A percentile compares a stretch with the other conserved stretches of the same genome.
These are phyloP conservation scores for Camelus bactrianus DNA, from an alignment of 2,113 vertebrate species.

Conservation along the genomic window DNA sequence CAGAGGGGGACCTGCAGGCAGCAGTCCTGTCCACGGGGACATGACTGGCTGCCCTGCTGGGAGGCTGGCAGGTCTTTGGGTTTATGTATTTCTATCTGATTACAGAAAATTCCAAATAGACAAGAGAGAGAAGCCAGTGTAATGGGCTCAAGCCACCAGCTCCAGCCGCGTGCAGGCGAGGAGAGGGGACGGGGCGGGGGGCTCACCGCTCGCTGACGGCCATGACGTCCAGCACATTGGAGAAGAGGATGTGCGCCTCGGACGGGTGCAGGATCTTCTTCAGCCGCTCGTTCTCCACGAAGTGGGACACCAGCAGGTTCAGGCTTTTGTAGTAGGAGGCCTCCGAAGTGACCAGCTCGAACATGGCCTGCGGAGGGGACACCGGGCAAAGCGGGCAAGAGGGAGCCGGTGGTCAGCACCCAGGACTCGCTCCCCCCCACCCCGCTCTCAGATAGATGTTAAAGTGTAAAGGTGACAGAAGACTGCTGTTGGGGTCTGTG, in stretches of 20 bases:
- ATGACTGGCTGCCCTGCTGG: accelerated
- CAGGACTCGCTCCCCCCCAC: accelerated
- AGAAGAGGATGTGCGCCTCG: conserved; percentile 97
- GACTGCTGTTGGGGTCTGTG: background rate
- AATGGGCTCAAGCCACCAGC: accelerated
- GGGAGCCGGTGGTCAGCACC: accelerated
- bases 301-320: conserved; percentile 95
- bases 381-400: background rate
- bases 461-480: background rate
- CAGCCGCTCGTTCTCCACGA: conserved; percentile 93
- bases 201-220: conserved; percentile 95
- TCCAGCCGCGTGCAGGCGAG: accelerated
- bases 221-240: conserved; percentile 97
- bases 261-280: conserved; percentile 94
- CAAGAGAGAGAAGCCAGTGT: accelerated
- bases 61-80: accelerated
- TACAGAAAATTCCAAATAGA: background rate
- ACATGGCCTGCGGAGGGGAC: conserved; percentile 92
- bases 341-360: conserved; percentile 97
- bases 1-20: accelerated
- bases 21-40: accelerated
- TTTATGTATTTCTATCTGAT: background rate
- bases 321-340: conserved; percentile 98
- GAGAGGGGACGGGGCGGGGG: no score
- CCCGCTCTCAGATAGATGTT: accelerated